Percentiles rank a stretch among this genome's conserved stretches.
phyloP scores from a whole-genome alignment of 2,797 vertebrate species.

The Leucoraja ocellata region DNA sequence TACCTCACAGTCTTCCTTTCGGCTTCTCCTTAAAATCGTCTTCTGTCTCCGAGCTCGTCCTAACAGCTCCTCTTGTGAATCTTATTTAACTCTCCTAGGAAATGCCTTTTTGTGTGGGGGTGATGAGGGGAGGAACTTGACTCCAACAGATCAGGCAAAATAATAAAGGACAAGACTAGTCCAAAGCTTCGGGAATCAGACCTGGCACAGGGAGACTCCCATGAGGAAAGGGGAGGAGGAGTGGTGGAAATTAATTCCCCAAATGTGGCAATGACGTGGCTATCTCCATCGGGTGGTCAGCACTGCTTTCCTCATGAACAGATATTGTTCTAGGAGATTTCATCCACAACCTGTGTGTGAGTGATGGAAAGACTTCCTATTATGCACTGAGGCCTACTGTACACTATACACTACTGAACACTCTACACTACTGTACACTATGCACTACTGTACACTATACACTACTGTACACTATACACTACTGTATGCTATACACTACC shows the following conservation, averaged over 20 bases:
- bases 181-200: background rate
- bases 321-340: background rate
- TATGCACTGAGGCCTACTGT: background rate
- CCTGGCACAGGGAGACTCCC: background rate
- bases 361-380: background rate
- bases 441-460: too few relatives aligned
- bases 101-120: background rate
- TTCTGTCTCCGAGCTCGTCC: background rate
- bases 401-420: too few relatives aligned
- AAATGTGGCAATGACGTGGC: background rate
- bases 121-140: background rate
- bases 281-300: background rate
- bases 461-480: too few relatives aligned
- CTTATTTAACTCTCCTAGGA: background rate
- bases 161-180: background rate
- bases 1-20: too few relatives aligned
- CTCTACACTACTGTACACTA: too few relatives aligned
- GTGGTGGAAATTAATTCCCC: background rate
- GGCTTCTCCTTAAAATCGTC: background rate
- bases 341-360: background rate
- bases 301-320: background rate
- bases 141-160: background rate
- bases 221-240: background rate
- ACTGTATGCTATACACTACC: too few relatives aligned
- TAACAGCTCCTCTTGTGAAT: background rate